These are phyloP conservation scores for Coptotermes formosanus DNA, from an alignment of 1,140 invertebrate species.

Conservation along the genomic window DNA sequence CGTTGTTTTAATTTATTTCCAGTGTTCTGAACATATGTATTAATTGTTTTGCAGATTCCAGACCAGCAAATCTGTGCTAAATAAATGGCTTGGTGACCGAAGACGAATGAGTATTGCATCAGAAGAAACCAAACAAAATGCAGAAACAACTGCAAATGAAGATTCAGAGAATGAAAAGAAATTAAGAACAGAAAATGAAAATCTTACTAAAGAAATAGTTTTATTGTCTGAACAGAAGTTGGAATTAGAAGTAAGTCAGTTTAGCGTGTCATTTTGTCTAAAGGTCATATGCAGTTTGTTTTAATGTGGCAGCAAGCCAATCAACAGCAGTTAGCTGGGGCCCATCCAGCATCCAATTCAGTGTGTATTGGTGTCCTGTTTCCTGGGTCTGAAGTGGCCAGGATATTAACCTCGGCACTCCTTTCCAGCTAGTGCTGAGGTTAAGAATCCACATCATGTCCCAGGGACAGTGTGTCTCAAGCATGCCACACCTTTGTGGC, in stretches of 20 bases:
- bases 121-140: constrained; percentile 24
- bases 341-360: background rate
- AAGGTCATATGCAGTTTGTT: background rate
- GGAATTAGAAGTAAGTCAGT: constrained; percentile 24
- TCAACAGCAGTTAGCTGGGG: background rate
- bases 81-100: background rate
- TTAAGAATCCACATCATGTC: too few species aligned
- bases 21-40: too few species aligned
- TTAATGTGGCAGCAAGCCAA: background rate
- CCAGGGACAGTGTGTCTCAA: background rate
- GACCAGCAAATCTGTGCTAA: background rate
- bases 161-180: constrained; percentile 17
- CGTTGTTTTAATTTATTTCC: too few species aligned
- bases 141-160: background rate
- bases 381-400: background rate
- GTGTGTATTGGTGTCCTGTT: too few species aligned
- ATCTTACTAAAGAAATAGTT: constrained; percentile 12
- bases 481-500: background rate
- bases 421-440: too few species aligned
- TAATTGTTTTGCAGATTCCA: background rate
- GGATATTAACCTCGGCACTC: too few species aligned
- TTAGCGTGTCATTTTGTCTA: background rate
- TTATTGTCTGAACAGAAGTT: constrained; percentile 8
- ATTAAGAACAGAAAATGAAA: constrained; percentile 20
- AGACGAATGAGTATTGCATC: constrained; percentile 18